Evolutionary conservation across 2,888 invertebrate species (phyloP), one percentile per base, ranked within the genome.

Genomic region (Lasioglossum malachurum): DNA sequence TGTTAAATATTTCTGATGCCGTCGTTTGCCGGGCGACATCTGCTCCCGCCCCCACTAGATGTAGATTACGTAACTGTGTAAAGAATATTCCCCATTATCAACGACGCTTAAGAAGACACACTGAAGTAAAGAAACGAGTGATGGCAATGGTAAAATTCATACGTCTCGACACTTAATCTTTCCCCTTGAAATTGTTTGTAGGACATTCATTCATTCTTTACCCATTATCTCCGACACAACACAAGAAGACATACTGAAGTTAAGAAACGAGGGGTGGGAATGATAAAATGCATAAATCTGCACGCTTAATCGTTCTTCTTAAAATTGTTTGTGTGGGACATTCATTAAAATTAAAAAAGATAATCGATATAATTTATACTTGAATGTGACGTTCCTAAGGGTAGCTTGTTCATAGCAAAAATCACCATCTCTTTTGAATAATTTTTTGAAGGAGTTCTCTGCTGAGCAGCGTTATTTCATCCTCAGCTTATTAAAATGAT

Each of bases 1-100:
- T 88, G 90, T 92, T 92, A 89, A 92, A 92, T 86, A 91, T 91
- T 92, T 88, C 89, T 88, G 89, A 75, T 87, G 75, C 77, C 85
- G 77, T 74, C 83, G 85, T 82, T 83, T 82, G 78, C 82, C 72
- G 49, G 73, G 73, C 78, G 87, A 89, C 93, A 92, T 92, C 93
- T 93, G 92, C 89, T 83, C 83, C 74, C 74, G 41, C 31, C 27
- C 71, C 78, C 41, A 23, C 60, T 57, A 82, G 77, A 83, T 72
- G 78, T 80, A 81, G 80, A 83, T 86, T 86, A 78, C 46, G 73
- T 75, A 80, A 86, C 77, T 44, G 38, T 72, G n/a, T 72, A 72
- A 75, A 69, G 76, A 85, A 87, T 75, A 73, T 74, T 57, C 75
- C 19, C 41, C 12, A 8, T 19, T 35, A 19, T 19, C 67, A 12